A percentile compares a stretch with the other conserved stretches of the same genome.
Conservation (phyloP, 2,113 vertebrate species). For the Thamnaconus septentrionalis region DNA sequence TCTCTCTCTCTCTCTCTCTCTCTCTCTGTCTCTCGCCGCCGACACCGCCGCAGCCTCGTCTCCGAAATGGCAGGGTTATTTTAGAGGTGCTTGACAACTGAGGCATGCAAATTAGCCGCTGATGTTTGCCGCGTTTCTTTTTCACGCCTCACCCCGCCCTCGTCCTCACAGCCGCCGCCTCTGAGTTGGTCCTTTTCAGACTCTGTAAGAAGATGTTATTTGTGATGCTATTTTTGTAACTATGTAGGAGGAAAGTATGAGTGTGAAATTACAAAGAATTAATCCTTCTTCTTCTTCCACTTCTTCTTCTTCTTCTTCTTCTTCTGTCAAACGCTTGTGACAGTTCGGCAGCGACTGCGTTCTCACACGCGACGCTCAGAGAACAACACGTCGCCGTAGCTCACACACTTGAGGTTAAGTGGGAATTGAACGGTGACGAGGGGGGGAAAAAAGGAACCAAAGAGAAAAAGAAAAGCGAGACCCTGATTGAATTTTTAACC, state of each 20-base stretch:
- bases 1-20: too few species aligned
- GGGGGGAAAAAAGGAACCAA: too few species aligned
- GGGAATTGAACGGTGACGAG: too few species aligned
- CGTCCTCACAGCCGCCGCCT: background rate
- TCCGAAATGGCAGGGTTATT: constrained; percentile 63
- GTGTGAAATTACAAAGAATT: constrained; percentile 7
- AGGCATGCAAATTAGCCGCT: constrained; percentile 67
- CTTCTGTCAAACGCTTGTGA: background rate
- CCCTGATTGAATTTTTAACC: background rate
- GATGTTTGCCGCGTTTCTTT: constrained; percentile 40
- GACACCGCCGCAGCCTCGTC: constrained; percentile 40
- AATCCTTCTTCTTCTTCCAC: background rate
- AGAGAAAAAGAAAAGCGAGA: too few species aligned
- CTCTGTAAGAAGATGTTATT: constrained; percentile 22
- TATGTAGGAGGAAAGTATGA: constrained; percentile 27
- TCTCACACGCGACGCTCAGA: too few species aligned
- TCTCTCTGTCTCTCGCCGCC: too few species aligned
- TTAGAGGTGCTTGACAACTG: constrained; percentile 65
- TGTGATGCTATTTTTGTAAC: constrained; percentile 28
- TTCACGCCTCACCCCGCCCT: constrained; percentile 21
- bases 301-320: background rate
- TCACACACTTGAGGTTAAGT: too few species aligned
- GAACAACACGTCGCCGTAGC: too few species aligned
- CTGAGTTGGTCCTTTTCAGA: constrained; percentile 28
- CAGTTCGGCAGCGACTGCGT: too few species aligned